Evolutionary conservation across 2,797 vertebrate genomes (phyloP), one percentile per base, ranked within the genome.

Genomic region (Capromys pilorides): DNA sequence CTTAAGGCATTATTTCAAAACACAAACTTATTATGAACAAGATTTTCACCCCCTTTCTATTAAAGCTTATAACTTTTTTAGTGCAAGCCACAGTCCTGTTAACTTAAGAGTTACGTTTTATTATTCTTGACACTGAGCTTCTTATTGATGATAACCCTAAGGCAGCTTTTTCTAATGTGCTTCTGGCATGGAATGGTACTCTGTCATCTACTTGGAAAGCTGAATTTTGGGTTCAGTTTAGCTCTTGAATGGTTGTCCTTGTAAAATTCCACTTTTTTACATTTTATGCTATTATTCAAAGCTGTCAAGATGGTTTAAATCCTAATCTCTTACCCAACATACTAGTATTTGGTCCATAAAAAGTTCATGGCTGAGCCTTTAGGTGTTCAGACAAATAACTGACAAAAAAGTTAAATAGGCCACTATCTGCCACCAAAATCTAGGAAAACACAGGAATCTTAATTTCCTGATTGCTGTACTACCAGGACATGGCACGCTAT

Each of bases 1-100:
- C 7, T 67, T 86, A 86, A 66, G n/a, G 33, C 54, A 77, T 14
- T 81, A 85, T 88, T 94, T 94, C 86, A 2, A 79, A 80, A 81
- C 69, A 16, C 78, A 85, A 83, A 57, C n/a, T 62, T 88, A 79
- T 90, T 78, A 51, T 54, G 84, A 81, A 84, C 19, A 79, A 73
- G 36, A 77, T 54, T 49, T 93, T 87, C 13, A 71, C 66, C 45
- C 66, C 73, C 54, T 87, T 91, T 92, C 19, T 75, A 11, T 84
- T 93, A 71, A 62, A 82, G n/a, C 13, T 57, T 87, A 5, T 51
- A 67, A 88, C 28, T 88, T 81, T 81, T 71, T 81, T 85, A 62
- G 73, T 82, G 39, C 6, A 94, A 90, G 9, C 2, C 49, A 90
- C 26, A 13, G 22, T 51, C 31, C 82, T 79, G 31, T 36, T 88